A percentile compares a stretch with the other conserved stretches of the same genome.
These are phyloP conservation scores for Hymenopus coronatus DNA, from an alignment of 2,888 invertebrate genomes.

Conservation along the genomic window DNA sequence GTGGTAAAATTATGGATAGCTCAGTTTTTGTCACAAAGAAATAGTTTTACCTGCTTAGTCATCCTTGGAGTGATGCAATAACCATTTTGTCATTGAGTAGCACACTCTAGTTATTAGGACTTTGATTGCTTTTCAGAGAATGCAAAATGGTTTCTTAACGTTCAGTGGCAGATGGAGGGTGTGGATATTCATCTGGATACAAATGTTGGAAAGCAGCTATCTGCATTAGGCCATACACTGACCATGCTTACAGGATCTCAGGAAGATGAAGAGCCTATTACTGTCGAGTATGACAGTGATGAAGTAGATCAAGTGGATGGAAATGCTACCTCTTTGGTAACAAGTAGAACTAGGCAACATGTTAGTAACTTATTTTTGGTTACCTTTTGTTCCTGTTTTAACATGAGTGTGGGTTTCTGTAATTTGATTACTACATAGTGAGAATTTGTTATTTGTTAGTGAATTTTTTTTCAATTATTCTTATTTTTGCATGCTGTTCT, in stretches of 20 bases:
- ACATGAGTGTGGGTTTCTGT: not conserved
- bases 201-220: constrained; percentile 92
- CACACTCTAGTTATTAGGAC: not conserved
- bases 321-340: constrained; percentile 37
- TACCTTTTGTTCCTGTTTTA: not conserved
- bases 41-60: too few relatives aligned
- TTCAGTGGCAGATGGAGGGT: constrained; percentile 99
- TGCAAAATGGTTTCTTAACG: constrained; percentile 97
- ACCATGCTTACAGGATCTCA: constrained; percentile 87
- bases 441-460: too few relatives aligned
- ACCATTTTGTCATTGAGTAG: too few relatives aligned
- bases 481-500: too few relatives aligned
- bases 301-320: constrained; percentile 66
- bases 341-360: not conserved
- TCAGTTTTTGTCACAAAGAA: too few relatives aligned
- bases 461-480: too few relatives aligned
- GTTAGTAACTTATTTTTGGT: not conserved
- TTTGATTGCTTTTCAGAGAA: constrained; percentile 59
- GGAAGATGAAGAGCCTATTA: constrained; percentile 76
- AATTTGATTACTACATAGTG: not conserved
- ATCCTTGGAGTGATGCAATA: too few relatives aligned
- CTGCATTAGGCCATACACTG: constrained; percentile 90
- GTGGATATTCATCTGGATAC: constrained; percentile 95
- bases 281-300: constrained; percentile 73
- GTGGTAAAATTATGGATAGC: too few relatives aligned